phyloP scores from a whole-genome alignment of 2,113 vertebrate genomes.

The Meles meles region DNA sequence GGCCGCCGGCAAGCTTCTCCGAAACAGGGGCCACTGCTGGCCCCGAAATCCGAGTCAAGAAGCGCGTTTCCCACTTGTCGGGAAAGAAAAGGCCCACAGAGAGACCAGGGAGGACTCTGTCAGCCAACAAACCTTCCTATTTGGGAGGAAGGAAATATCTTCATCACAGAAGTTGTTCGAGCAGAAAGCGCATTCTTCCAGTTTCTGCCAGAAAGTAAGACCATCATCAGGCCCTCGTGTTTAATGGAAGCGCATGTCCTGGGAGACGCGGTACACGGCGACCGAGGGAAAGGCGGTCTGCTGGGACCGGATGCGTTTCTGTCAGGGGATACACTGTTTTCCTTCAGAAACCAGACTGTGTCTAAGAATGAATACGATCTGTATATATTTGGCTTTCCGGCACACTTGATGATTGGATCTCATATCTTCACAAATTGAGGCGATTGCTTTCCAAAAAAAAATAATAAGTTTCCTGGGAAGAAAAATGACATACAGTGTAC shows the following conservation, averaged over 20 bases:
- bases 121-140: background rate
- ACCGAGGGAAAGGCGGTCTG: background rate
- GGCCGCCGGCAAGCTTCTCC: too few species aligned
- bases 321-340: background rate
- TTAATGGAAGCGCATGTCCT: background rate
- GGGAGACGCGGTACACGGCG: too few species aligned
- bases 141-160: background rate
- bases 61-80: background rate
- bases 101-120: background rate
- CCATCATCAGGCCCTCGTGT: background rate
- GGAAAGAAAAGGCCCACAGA: background rate
- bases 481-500: background rate
- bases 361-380: background rate
- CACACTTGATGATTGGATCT: background rate
- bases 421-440: background rate
- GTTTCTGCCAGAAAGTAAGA: background rate
- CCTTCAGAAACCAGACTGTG: background rate
- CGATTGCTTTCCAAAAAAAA: fast-evolving
- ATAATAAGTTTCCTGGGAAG: background rate
- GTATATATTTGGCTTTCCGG: background rate
- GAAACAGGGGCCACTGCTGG: background rate
- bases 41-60: background rate
- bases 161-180: background rate
- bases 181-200: background rate
- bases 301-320: background rate